Percentiles rank a stretch among this genome's conserved stretches.
Evolutionary conservation across 2,888 invertebrate species (phyloP).

Genomic region (Piscicola geometra): DNA sequence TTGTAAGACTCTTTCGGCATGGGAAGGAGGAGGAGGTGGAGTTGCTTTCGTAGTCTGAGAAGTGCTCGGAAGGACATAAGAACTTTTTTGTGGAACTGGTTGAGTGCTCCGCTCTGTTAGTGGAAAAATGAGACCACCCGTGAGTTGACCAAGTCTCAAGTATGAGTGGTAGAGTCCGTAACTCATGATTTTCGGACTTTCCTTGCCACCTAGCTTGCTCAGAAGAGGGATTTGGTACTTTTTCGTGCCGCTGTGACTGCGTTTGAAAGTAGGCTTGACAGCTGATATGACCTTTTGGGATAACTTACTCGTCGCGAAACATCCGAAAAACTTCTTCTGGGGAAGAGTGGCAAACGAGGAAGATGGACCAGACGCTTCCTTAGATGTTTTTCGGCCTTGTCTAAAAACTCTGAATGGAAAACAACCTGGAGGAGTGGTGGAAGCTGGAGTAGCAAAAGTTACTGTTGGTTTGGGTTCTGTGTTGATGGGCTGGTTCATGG

Average conservation of each 20-base stretch:
- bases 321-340: neutral
- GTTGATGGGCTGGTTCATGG: too few species aligned
- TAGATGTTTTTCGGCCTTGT: neutral
- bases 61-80: neutral
- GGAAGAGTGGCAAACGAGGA: neutral
- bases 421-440: neutral
- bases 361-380: neutral
- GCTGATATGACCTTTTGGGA: slow-evolving; percentile 9
- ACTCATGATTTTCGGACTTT: slow-evolving; percentile 14
- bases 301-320: slow-evolving; percentile 11
- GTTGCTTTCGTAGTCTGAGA: neutral
- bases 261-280: slow-evolving; percentile 8
- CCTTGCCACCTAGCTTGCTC: neutral
- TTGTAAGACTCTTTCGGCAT: too few species aligned
- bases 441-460: neutral
- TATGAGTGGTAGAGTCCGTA: slow-evolving; percentile 1
- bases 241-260: slow-evolving; percentile 27
- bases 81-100: neutral
- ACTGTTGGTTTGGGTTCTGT: too few species aligned
- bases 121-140: slow-evolving; percentile 2
- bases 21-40: too few species aligned
- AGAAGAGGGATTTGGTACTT: slow-evolving; percentile 6
- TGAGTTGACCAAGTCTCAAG: neutral
- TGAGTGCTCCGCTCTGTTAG: neutral
- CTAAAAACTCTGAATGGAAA: slow-evolving; percentile 17